Evolutionary conservation across 2,797 vertebrate genomes (phyloP), one percentile per base, ranked within the genome.

Genomic region (Rhyacichthys aspro): DNA sequence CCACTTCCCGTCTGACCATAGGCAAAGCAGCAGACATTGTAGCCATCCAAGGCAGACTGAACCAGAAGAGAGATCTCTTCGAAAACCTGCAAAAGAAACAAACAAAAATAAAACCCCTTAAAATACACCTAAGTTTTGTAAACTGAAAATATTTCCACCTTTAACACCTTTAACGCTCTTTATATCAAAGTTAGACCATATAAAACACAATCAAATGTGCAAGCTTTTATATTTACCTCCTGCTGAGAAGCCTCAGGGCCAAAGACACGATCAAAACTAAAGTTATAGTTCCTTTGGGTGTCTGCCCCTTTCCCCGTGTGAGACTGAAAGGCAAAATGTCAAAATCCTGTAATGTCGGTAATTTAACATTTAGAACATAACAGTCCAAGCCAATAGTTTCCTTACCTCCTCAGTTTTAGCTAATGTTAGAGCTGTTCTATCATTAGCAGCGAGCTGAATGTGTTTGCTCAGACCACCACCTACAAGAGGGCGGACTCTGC

Each of bases 1-100:
- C 96, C 95, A 0, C 95, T 96, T 41, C 96, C 95, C 0, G 96
- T 96, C 79, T 96, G 96, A 1, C 96, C 95, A 0, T 97, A 98
- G 4, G 96, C 96, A 19, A 97, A 98, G 82, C 95, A 96, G 85
- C 95, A 96, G 2, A 98, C 95, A 1, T 95, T 95, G 78, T 95
- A 96, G 1, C 95, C 95, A 1, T 97, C 95, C 72, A 97, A 55
- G 0, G 95, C 96, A 0, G 95, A 96, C 88, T 95, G 95, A 32
- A 97, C 93, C 58, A 98, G 88, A 82, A 95, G 88, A 0, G 94
- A 90, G 33, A 97, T 96, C 83, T 98, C 96, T 2, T 95, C 94
- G 42, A 98, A 98, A 1, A 90, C 63, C 88, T 90, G 2, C 19
- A 5, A 36, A 56, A 2, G 45, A 19, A 48, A 2, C n/a, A n/a